A percentile compares a stretch with the other conserved stretches of the same genome.
Evolutionary conservation across 2,888 invertebrate genomes (phyloP).

Genomic region (Shargacucullia verbasci): DNA sequence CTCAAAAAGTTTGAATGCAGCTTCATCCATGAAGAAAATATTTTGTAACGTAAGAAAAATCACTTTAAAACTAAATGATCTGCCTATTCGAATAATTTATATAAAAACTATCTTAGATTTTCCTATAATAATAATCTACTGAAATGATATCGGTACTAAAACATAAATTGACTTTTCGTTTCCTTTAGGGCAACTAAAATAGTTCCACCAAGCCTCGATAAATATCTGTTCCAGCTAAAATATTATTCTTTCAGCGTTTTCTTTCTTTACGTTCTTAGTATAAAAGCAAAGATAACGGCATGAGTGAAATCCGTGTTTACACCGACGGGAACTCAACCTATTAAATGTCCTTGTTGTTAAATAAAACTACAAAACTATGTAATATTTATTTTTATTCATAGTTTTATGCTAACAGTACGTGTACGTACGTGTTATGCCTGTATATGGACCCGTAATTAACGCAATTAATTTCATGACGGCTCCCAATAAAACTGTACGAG

Average conservation of each 20-base stretch:
- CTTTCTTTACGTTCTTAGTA: slow-evolving; percentile 38
- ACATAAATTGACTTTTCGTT: slow-evolving; percentile 37
- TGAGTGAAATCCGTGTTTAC: slow-evolving; percentile 60
- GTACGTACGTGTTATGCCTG: slow-evolving; percentile 31
- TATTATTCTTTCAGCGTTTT: slow-evolving; percentile 53
- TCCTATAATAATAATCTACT: slow-evolving; percentile 16
- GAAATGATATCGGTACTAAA: slow-evolving; percentile 35
- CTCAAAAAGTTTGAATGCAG: slow-evolving; percentile 14
- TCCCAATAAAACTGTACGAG: slow-evolving; percentile 43
- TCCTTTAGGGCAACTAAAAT: slow-evolving; percentile 39
- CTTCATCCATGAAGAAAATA: too few species aligned
- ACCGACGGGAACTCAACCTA: slow-evolving; percentile 39
- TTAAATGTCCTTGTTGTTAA: slow-evolving; percentile 36
- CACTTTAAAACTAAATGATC: too few species aligned
- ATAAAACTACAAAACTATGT: slow-evolving; percentile 36
- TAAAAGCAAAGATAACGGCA: slow-evolving; percentile 47
- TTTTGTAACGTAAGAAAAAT: too few species aligned
- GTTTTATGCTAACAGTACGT: slow-evolving; percentile 22
- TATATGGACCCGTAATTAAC: slow-evolving; percentile 36
- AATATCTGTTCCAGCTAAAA: slow-evolving; percentile 48
- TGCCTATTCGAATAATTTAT: background rate
- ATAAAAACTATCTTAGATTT: slow-evolving; percentile 1
- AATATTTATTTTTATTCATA: slow-evolving; percentile 42
- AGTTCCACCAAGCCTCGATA: slow-evolving; percentile 41
- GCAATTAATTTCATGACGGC: slow-evolving; percentile 44